Evolutionary conservation across 37 sponge, comb jelly and placozoan species (phyloP).

Genomic region (Axinella damicornis): DNA sequence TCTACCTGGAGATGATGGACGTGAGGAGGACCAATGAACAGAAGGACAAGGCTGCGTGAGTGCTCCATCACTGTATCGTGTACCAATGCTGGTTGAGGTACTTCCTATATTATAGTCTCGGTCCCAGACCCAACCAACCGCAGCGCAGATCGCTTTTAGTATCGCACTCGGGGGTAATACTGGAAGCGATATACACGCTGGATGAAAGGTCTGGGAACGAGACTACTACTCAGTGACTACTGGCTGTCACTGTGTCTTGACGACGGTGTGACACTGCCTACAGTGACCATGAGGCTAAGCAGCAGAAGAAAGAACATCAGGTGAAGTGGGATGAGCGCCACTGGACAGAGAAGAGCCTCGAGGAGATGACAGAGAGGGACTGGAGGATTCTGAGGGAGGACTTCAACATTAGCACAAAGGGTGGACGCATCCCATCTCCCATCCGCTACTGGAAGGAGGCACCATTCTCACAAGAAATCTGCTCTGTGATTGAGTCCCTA

Average conservation of each 20-base stretch:
- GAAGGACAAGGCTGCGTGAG: slow-evolving; percentile 84
- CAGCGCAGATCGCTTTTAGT: no score
- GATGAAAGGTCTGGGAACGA: no score
- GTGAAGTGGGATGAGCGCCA: slow-evolving; percentile 88
- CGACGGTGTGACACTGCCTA: background rate
- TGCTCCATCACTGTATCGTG: background rate
- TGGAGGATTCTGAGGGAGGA: slow-evolving; percentile 99
- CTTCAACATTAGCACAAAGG: slow-evolving; percentile 94
- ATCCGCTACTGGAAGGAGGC: slow-evolving; percentile 91
- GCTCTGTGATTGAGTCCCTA: slow-evolving; percentile 81
- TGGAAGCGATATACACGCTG: no score
- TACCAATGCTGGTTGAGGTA: no score
- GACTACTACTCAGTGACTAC: background rate
- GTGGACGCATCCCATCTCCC: slow-evolving; percentile 89
- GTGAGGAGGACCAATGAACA: slow-evolving; percentile 91
- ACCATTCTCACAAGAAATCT: slow-evolving; percentile 68
- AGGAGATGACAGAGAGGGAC: slow-evolving; percentile 94
- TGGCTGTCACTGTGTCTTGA: background rate
- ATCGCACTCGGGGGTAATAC: no score
- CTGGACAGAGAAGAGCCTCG: slow-evolving; percentile 91
- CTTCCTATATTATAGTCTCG: no score
- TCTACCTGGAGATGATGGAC: slow-evolving; percentile 91
- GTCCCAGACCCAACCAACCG: no score
- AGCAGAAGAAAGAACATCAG: slow-evolving; percentile 70
- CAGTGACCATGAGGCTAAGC: slow-evolving; percentile 61